Conservation (phyloP, 2,888 invertebrate species). For the Nymphalis urticae region DNA sequence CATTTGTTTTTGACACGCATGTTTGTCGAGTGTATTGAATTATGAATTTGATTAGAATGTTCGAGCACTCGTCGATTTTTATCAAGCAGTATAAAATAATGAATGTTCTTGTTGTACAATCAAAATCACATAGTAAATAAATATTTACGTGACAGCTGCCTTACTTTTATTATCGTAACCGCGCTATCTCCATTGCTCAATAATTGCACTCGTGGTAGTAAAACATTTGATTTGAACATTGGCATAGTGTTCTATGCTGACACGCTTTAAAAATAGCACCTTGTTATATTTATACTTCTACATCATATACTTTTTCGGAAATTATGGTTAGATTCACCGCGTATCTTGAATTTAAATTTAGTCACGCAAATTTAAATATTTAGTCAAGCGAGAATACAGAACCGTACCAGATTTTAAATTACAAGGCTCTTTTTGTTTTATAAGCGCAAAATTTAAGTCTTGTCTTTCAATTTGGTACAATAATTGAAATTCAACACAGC, state of each 20-base stretch:
- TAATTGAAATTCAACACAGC: not conserved
- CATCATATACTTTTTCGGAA: not conserved
- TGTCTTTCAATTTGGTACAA: conserved; percentile 1
- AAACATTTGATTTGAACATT: not conserved
- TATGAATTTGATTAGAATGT: not conserved
- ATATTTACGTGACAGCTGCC: conserved; percentile 12
- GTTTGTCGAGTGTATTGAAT: not conserved
- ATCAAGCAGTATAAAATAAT: not conserved
- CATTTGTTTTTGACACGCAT: not conserved
- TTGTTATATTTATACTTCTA: too few relatives aligned
- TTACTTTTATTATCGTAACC: conserved; percentile 12
- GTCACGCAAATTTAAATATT: conserved; percentile 33
- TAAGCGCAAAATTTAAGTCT: conserved; percentile 20
- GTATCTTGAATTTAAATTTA: conserved; percentile 23
- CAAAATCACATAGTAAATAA: conserved; percentile 1
- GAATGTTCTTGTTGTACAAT: not conserved
- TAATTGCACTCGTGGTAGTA: conserved; percentile 7
- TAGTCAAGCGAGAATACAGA: conserved; percentile 31
- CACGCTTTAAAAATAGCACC: too few relatives aligned
- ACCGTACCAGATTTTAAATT: conserved; percentile 35
- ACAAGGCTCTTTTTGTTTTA: conserved; percentile 9
- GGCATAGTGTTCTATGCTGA: too few relatives aligned
- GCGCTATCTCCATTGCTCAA: conserved; percentile 21
- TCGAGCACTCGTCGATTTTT: too few relatives aligned
- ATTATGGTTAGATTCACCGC: not conserved